Conservation (phyloP, 1,140 invertebrate species). For the Homalodisca vitripennis region DNA sequence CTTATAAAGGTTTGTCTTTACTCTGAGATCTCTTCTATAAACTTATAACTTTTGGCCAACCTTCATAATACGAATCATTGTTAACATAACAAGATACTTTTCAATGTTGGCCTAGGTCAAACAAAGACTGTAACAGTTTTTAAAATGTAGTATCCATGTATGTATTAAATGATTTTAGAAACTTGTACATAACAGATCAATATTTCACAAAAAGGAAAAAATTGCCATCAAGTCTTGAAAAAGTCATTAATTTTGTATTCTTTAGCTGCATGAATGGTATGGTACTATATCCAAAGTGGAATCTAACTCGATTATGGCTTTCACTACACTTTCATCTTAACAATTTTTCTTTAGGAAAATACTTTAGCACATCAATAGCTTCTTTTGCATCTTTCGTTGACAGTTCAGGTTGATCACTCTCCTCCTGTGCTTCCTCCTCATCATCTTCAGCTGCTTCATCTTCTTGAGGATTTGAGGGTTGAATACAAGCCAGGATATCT, state of each 20-base stretch:
- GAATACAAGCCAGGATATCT: no score
- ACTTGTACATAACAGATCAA: no score
- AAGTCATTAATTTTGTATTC: neutral
- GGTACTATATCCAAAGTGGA: neutral
- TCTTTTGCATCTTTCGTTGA: no score
- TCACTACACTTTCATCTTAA: neutral
- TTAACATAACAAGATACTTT: neutral
- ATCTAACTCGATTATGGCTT: no score
- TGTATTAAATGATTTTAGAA: neutral
- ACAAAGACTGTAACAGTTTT: neutral
- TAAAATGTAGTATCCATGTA: neutral
- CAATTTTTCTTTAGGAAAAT: neutral
- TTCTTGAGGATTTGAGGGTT: no score
- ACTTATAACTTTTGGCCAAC: neutral
- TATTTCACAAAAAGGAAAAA: neutral
- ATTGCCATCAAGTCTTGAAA: no score
- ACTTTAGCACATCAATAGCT: neutral
- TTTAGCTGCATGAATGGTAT: neutral
- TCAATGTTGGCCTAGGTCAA: no score
- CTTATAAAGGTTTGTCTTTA: no score
- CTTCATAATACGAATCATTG: neutral
- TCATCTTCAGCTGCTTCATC: no score
- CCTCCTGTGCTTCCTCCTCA: no score
- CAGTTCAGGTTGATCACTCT: no score
- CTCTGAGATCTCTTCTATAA: no score